Evolutionary conservation across 2,888 invertebrate species (phyloP).

Genomic region (Opisthograptis luteolata): DNA sequence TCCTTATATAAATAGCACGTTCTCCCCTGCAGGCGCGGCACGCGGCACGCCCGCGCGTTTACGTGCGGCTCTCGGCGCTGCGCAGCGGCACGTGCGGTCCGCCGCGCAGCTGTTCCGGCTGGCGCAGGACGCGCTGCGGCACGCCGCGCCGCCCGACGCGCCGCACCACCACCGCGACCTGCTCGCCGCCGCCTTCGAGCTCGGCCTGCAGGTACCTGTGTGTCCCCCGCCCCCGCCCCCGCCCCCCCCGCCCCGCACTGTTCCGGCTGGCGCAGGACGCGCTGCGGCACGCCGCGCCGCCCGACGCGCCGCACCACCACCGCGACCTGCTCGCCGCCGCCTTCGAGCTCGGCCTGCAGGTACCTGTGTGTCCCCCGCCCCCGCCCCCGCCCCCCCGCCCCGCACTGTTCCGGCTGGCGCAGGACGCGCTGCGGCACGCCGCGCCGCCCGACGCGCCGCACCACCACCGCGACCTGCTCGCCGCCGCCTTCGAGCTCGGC

Average conservation of each 20-base stretch:
- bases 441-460: constrained; percentile 90
- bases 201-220: constrained; percentile 87
- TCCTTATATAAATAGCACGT: no score
- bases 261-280: constrained; percentile 94
- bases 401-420: constrained; percentile 93
- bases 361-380: no score
- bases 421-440: constrained; percentile 93
- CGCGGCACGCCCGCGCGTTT: constrained; percentile 88
- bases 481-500: no score
- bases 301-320: constrained; percentile 90
- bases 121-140: constrained; percentile 93
- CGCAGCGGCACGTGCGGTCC: constrained; percentile 92
- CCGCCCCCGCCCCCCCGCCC: no score
- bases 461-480: no score
- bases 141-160: constrained; percentile 90
- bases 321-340: constrained; percentile 91
- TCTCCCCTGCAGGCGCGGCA: constrained; percentile 68
- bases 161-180: constrained; percentile 90
- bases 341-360: no score
- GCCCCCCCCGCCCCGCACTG: no score
- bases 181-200: constrained; percentile 91
- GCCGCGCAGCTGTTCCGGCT: constrained; percentile 93
- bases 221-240: no score
- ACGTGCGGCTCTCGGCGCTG: constrained; percentile 90
- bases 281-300: constrained; percentile 91